Conservation (phyloP, 2,797 vertebrate species). For the Onychomys torridus region DNA sequence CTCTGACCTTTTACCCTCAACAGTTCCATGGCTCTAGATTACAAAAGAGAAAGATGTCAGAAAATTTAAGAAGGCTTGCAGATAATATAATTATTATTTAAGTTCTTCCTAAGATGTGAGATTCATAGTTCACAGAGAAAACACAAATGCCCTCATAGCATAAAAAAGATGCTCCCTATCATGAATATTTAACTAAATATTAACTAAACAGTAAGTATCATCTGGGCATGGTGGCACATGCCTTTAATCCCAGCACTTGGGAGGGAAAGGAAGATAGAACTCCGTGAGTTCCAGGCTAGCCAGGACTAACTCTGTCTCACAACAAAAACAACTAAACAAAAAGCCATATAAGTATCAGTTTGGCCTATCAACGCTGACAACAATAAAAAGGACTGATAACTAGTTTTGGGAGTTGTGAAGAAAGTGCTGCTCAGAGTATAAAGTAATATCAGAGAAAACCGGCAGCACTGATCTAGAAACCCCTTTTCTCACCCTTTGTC, state of each 20-base stretch:
- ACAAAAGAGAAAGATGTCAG: background rate
- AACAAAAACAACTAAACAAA: background rate
- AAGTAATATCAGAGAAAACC: conserved; percentile 31
- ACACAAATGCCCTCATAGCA: conserved; percentile 46
- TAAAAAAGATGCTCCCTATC: conserved; percentile 3
- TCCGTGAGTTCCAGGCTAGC: background rate
- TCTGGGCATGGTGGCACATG: background rate
- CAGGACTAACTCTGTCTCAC: background rate
- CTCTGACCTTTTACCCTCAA: conserved; percentile 94
- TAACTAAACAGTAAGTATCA: conserved; percentile 18
- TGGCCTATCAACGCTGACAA: background rate
- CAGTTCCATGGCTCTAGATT: conserved; percentile 93
- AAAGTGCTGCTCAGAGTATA: background rate
- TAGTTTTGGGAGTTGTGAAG: conserved; percentile 19
- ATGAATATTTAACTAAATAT: conserved; percentile 38
- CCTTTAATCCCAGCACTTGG: background rate
- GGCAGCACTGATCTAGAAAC: conserved; percentile 32
- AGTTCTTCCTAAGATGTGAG: conserved; percentile 60
- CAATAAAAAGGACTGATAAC: background rate
- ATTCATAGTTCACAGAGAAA: conserved; percentile 42
- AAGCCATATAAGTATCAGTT: background rate
- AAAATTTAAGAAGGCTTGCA: conserved; percentile 45
- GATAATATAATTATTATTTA: conserved; percentile 40
- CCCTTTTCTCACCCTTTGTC: conserved; percentile 9
- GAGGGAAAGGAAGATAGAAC: background rate